phyloP scores from a whole-genome alignment of 2,797 vertebrate genomes.

The Otus scops region DNA sequence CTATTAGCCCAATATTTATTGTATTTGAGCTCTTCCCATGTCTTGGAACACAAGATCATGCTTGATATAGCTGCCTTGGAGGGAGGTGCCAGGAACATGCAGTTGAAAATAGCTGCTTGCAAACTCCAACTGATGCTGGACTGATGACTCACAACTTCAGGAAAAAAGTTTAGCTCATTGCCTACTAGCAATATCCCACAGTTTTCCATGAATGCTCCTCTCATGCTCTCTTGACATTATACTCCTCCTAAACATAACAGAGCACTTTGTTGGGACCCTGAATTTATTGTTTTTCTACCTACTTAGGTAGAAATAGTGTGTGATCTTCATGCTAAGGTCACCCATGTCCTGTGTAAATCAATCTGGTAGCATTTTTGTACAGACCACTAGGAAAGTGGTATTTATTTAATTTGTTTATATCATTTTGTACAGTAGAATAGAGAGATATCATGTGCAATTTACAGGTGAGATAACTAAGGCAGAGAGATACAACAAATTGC shows the following conservation, averaged over 20 bases:
- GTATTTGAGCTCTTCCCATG: background rate
- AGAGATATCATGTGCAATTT: background rate
- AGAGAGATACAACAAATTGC: background rate
- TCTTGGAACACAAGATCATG: background rate
- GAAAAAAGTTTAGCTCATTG: background rate
- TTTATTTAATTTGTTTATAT: background rate
- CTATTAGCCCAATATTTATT: background rate
- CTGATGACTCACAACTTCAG: background rate
- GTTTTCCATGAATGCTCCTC: background rate
- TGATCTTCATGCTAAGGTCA: background rate
- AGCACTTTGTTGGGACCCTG: background rate
- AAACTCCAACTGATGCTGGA: background rate
- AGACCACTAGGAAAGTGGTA: background rate
- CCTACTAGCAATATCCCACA: background rate
- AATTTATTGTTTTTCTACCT: background rate
- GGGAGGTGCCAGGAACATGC: fast-evolving
- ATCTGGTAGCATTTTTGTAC: background rate
- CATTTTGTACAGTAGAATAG: background rate
- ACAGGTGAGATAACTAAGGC: background rate
- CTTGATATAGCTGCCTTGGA: background rate
- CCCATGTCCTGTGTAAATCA: background rate
- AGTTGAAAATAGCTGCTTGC: background rate
- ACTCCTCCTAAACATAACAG: background rate
- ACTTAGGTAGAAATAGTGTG: background rate
- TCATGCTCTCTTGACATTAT: background rate